phyloP scores from a whole-genome alignment of 2,888 invertebrate species.

The Archips xylosteana region DNA sequence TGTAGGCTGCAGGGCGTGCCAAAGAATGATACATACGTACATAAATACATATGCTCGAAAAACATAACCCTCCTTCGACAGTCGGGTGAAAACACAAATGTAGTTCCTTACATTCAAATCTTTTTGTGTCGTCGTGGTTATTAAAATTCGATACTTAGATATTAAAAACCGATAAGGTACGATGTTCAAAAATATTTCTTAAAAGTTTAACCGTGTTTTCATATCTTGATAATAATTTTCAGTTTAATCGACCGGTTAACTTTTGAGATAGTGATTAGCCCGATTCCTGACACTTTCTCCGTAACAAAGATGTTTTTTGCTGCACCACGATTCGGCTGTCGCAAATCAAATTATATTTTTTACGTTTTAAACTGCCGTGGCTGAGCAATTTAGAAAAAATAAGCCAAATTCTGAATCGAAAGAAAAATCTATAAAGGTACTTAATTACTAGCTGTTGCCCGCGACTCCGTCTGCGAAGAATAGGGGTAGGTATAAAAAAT shows the following conservation, averaged over 20 bases:
- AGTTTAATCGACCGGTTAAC: slow-evolving; percentile 17
- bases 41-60: no score
- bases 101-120: background rate
- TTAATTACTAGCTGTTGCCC: no score
- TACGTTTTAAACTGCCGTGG: no score
- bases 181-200: slow-evolving; percentile 9
- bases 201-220: slow-evolving; percentile 34
- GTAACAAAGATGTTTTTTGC: background rate
- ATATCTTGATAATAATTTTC: slow-evolving; percentile 34
- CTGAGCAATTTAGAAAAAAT: no score
- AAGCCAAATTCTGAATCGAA: no score
- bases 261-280: slow-evolving; percentile 27
- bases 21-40: no score
- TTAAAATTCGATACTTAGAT: background rate
- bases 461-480: no score
- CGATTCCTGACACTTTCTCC: slow-evolving; percentile 28
- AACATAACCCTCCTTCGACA: no score
- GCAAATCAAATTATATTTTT: background rate
- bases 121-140: background rate
- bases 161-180: slow-evolving; percentile 6
- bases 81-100: no score
- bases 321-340: background rate
- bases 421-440: no score
- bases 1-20: no score
- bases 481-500: no score